phyloP scores from a whole-genome alignment of 2,888 invertebrate species.

The Torymus auratus region DNA sequence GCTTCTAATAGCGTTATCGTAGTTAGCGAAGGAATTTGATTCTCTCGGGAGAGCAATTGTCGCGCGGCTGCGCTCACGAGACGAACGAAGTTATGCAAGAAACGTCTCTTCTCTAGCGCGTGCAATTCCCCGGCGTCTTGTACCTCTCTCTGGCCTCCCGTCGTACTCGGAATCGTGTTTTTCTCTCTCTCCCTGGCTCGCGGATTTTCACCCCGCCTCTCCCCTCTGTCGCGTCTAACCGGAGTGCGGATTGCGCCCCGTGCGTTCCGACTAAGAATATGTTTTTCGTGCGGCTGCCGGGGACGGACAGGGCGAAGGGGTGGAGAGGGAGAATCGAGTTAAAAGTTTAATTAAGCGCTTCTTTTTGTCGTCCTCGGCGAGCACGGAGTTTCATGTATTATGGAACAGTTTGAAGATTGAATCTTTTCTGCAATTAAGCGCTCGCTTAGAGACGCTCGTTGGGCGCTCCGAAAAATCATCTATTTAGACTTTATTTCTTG shows the following conservation, averaged over 20 bases:
- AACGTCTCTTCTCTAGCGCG: conserved; percentile 33
- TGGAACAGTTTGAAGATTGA: background rate
- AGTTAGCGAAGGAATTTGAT: conserved; percentile 55
- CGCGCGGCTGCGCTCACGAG: conserved; percentile 17
- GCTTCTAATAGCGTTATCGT: conserved; percentile 44
- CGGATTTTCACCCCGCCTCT: conserved; percentile 16
- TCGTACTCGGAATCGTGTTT: conserved; percentile 26
- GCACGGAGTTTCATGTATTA: background rate
- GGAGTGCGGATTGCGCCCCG: conserved; percentile 5
- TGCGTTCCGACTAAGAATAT: conserved; percentile 14
- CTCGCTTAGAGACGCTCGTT: no score
- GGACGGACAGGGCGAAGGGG: background rate
- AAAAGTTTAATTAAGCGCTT: conserved; percentile 40
- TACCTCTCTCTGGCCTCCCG: background rate
- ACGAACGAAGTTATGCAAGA: conserved; percentile 54
- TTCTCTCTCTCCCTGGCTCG: conserved; percentile 25
- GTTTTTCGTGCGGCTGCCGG: background rate
- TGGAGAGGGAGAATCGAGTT: conserved; percentile 18
- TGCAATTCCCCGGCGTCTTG: conserved; percentile 47
- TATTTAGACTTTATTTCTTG: no score
- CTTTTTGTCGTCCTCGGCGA: background rate
- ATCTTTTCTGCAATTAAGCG: background rate
- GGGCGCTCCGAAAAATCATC: no score
- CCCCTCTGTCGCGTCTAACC: no score
- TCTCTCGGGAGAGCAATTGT: conserved; percentile 54